phyloP scores from a whole-genome alignment of 2,888 invertebrate genomes.

The Pinctada fucata region DNA sequence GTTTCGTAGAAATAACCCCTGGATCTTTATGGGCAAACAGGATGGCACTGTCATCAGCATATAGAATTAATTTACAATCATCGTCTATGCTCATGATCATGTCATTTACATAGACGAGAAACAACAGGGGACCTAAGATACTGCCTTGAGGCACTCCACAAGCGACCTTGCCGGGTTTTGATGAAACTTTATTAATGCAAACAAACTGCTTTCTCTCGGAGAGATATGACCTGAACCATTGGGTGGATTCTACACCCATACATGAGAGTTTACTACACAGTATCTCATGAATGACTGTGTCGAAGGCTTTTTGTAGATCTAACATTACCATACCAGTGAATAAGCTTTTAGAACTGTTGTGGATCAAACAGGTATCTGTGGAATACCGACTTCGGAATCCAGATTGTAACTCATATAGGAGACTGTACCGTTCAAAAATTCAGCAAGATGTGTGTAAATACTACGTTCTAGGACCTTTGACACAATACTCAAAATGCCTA shows the following conservation, averaged over 20 bases:
- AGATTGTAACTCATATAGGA: slow-evolving; percentile 14
- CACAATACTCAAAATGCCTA: slow-evolving; percentile 14
- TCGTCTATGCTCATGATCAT: slow-evolving; percentile 5
- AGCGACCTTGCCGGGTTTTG: background rate
- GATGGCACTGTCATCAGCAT: slow-evolving; percentile 16
- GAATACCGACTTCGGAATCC: slow-evolving; percentile 13
- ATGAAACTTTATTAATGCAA: background rate
- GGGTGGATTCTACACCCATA: slow-evolving; percentile 30
- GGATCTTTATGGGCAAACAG: slow-evolving; percentile 13
- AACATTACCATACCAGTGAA: slow-evolving; percentile 34
- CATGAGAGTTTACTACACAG: slow-evolving; percentile 29
- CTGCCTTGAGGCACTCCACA: slow-evolving; percentile 12
- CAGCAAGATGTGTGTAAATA: slow-evolving; percentile 3
- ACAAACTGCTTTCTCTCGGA: slow-evolving; percentile 28
- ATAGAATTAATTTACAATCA: slow-evolving; percentile 20
- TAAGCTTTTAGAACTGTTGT: slow-evolving; percentile 25
- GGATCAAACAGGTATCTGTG: slow-evolving; percentile 24
- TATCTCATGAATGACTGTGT: slow-evolving; percentile 34
- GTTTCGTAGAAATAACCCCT: background rate
- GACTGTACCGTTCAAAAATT: background rate
- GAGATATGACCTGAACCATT: slow-evolving; percentile 36
- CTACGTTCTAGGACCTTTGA: slow-evolving; percentile 11
- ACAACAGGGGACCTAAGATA: slow-evolving; percentile 7
- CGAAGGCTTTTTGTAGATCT: slow-evolving; percentile 39
- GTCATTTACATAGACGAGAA: slow-evolving; percentile 15